Percentiles rank a stretch among this genome's conserved stretches.
These are phyloP conservation scores for Macrobrachium rosenbergii DNA, from an alignment of 1,140 invertebrate genomes.

Conservation along the genomic window DNA sequence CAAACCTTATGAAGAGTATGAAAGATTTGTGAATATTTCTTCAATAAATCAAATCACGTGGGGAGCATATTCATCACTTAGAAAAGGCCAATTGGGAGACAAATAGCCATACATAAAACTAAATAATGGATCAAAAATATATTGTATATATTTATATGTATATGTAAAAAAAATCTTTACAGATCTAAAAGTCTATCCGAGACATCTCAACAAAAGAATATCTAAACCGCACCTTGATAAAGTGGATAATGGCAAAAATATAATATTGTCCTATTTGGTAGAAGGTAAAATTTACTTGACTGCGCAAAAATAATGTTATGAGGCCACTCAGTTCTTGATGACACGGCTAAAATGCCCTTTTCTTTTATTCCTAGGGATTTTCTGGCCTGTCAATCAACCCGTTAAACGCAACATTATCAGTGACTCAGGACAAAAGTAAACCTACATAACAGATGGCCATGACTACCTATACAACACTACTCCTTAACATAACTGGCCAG, in stretches of 20 bases:
- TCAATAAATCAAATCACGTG: too few species aligned
- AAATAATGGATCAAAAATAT: conserved; percentile 60
- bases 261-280: conserved; percentile 49
- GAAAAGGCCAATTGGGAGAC: conserved; percentile 20
- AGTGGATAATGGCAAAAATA: conserved; percentile 55
- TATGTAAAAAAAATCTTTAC: conserved; percentile 55
- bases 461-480: conserved; percentile 12
- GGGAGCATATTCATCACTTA: conserved; percentile 23
- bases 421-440: conserved; percentile 24
- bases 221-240: conserved; percentile 53
- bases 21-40: too few species aligned
- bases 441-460: background rate
- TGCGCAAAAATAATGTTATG: conserved; percentile 48
- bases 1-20: too few species aligned
- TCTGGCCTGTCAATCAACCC: conserved; percentile 42
- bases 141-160: conserved; percentile 56
- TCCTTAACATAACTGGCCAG: background rate
- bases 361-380: background rate
- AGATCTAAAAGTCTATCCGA: conserved; percentile 52
- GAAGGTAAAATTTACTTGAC: conserved; percentile 28
- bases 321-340: conserved; percentile 52
- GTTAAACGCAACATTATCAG: conserved; percentile 44
- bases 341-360: conserved; percentile 6
- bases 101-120: conserved; percentile 55
- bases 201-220: conserved; percentile 42